phyloP scores from a whole-genome alignment of 1,140 invertebrate genomes.

The Drosophila cardini region DNA sequence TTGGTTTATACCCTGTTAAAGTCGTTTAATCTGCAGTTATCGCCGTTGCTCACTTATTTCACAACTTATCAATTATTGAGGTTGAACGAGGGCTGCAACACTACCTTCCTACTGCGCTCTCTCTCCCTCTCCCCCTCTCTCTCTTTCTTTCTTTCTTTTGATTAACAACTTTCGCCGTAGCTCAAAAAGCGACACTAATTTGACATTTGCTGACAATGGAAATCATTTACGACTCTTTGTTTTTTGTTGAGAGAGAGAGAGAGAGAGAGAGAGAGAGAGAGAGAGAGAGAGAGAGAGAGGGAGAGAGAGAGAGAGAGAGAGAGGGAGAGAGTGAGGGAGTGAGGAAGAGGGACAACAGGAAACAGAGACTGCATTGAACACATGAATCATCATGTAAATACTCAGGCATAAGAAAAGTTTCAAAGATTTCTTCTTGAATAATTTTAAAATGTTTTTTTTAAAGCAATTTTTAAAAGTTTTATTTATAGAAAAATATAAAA shows the following conservation, averaged over 20 bases:
- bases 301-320: background rate
- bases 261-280: too few species aligned
- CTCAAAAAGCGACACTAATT: slow-evolving; percentile 17
- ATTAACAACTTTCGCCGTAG: slow-evolving; percentile 18
- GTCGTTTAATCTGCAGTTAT: slow-evolving; percentile 23
- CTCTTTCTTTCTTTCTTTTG: background rate
- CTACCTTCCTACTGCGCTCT: background rate
- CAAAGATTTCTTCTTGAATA: background rate
- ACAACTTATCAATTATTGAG: slow-evolving; percentile 34
- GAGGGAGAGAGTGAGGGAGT: too few species aligned
- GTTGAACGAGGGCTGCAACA: slow-evolving; percentile 2
- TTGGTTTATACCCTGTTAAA: slow-evolving; percentile 5
- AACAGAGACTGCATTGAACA: background rate
- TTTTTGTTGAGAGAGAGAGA: background rate
- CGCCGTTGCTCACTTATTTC: slow-evolving; percentile 35
- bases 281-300: too few species aligned
- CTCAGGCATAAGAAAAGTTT: background rate
- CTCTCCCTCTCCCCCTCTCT: background rate
- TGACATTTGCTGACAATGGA: slow-evolving; percentile 21
- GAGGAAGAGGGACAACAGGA: background rate
- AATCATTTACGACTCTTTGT: slow-evolving; percentile 21
- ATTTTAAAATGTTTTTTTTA: too few species aligned
- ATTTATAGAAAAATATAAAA: too few species aligned
- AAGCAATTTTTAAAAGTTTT: too few species aligned
- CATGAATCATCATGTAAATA: slow-evolving; percentile 12